Evolutionary conservation across 2,888 invertebrate genomes (phyloP), one percentile per base, ranked within the genome.

Genomic region (Caenorhabditis wallacei): DNA sequence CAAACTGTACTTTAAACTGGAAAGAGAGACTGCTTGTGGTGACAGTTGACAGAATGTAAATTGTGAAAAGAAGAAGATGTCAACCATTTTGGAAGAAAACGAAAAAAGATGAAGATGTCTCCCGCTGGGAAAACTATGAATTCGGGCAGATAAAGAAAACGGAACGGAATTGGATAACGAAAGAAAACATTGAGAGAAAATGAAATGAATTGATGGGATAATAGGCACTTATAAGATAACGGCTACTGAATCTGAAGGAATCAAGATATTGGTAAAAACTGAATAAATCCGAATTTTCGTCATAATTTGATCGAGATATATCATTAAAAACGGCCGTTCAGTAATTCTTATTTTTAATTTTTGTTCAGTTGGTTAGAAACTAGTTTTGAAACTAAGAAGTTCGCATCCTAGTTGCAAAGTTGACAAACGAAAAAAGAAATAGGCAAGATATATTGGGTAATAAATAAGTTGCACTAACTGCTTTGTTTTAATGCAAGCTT

Each of bases 1-100:
- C 30, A 30, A 30, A 8, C 8, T 30, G n/a, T n/a, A n/a, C n/a
- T n/a, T n/a, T n/a, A n/a, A 30, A 30, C 40, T 40, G 16, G 11
- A 40, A 40, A 40, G 13, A 40, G 16, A 40, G 13, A 43, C 8
- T n/a, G 40, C 26, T 61, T 61, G 24, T 35, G 71, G 26, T 26
- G 54, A 56, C 72, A 63, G 63, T 46, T 72, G 63, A 75, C 51
- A 66, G 51, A 68, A 69, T 68, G 76, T 37, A 78, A 63, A 78
- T 63, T 24, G 24, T n/a, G 24, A 53, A 18, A 35, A 70, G 40
- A 30, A 48, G 24, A 43, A 2, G 30, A 43, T 16, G 16, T 43
- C 11, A 43, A 43, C 43, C 16, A 43, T 43, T 43, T 43, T 43
- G 43, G 43, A 13, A 43, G 46, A 18, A n/a, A 48, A 48, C 46